Conservation (phyloP, 1,140 invertebrate genomes). For the Adelges cooleyi region DNA sequence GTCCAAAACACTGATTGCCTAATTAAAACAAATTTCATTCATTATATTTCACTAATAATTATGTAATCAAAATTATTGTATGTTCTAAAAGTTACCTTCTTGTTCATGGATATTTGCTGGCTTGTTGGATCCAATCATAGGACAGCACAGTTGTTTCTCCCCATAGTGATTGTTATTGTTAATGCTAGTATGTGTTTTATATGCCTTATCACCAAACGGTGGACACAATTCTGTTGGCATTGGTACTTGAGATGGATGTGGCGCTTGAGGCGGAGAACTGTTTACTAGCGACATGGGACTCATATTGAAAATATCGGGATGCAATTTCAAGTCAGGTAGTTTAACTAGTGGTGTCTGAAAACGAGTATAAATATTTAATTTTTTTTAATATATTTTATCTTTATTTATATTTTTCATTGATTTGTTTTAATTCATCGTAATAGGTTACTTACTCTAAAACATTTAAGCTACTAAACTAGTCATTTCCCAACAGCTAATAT, state of each 20-base stretch:
- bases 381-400: no score
- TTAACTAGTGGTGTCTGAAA: constrained; percentile 27
- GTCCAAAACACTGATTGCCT: neutral
- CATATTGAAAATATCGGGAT: constrained; percentile 30
- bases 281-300: constrained; percentile 10
- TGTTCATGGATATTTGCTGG: neutral
- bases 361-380: neutral
- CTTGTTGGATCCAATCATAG: neutral
- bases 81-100: no score
- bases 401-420: no score
- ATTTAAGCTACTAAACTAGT: no score
- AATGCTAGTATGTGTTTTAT: constrained; percentile 1
- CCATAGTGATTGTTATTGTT: constrained; percentile 23
- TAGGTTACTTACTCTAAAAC: no score
- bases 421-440: no score
- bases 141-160: constrained; percentile 6
- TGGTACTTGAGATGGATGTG: constrained; percentile 14
- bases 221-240: constrained; percentile 22
- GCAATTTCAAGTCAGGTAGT: constrained; percentile 29
- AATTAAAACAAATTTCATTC: neutral
- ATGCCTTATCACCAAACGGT: neutral
- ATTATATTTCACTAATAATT: neutral
- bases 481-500: no score
- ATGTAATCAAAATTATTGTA: neutral
- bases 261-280: constrained; percentile 11